Conservation (phyloP, 2,113 vertebrate genomes). For the Pseudopodoces humilis region DNA sequence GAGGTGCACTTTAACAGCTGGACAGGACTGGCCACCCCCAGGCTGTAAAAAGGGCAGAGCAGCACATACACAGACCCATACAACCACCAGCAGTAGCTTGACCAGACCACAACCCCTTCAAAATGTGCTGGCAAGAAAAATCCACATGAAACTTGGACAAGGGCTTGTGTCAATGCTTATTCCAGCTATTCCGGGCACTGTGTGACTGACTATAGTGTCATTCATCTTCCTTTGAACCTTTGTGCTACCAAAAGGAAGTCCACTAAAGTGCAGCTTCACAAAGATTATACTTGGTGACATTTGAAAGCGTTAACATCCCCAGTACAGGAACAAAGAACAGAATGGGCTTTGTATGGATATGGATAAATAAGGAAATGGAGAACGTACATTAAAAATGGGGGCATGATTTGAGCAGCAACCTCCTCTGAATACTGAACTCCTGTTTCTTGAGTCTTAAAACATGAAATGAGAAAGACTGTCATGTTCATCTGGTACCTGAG, state of each 20-base stretch:
- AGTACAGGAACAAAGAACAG: neutral
- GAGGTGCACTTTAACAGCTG: neutral
- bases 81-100: neutral
- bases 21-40: neutral
- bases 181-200: neutral
- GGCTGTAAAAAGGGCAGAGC: neutral
- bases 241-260: neutral
- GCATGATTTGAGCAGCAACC: neutral
- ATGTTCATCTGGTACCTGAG: neutral
- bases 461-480: neutral
- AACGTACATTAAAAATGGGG: neutral
- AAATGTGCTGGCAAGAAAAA: neutral
- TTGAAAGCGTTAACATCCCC: neutral
- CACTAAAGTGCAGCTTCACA: neutral
- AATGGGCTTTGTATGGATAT: neutral
- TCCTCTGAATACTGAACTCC: neutral
- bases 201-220: neutral
- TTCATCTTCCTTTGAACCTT: neutral
- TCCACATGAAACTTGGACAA: neutral
- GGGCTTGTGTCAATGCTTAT: neutral
- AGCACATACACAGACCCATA: neutral
- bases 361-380: neutral
- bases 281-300: neutral
- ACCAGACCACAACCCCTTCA: neutral
- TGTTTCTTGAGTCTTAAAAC: neutral